These are phyloP conservation scores for Pangasius macronema DNA, from an alignment of 2,797 vertebrate species.

Conservation along the genomic window DNA sequence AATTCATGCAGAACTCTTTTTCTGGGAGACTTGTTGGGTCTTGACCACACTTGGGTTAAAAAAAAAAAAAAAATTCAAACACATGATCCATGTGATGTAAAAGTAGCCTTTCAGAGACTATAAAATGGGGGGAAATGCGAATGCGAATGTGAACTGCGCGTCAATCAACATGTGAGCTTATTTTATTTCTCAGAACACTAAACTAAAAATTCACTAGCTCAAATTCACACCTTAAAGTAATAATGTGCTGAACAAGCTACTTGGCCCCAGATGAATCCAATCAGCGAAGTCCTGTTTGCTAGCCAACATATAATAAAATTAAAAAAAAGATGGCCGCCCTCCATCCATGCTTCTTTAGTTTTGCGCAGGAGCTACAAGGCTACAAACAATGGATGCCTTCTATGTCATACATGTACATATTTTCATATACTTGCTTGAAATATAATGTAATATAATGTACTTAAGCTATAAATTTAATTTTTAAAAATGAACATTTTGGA, in stretches of 20 bases:
- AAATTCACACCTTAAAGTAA: background rate
- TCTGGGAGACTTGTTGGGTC: conserved; percentile 11
- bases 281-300: background rate
- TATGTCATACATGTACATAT: background rate
- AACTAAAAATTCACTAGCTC: background rate
- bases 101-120: background rate
- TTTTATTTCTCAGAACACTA: background rate
- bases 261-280: background rate
- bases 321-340: background rate
- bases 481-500: background rate
- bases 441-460: background rate
- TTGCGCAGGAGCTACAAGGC: background rate
- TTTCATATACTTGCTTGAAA: background rate
- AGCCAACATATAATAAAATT: background rate
- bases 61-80: background rate
- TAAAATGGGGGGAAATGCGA: background rate
- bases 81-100: background rate
- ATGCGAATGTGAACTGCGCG: too few species aligned
- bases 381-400: background rate
- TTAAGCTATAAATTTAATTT: background rate
- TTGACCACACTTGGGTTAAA: background rate
- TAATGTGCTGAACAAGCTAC: background rate
- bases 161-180: background rate
- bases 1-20: conserved; percentile 25
- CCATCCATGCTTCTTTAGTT: background rate